A percentile compares a stretch with the other conserved stretches of the same genome.
Evolutionary conservation across 2,797 vertebrate genomes (phyloP).

Genomic region (Sphenopsis melanotis): DNA sequence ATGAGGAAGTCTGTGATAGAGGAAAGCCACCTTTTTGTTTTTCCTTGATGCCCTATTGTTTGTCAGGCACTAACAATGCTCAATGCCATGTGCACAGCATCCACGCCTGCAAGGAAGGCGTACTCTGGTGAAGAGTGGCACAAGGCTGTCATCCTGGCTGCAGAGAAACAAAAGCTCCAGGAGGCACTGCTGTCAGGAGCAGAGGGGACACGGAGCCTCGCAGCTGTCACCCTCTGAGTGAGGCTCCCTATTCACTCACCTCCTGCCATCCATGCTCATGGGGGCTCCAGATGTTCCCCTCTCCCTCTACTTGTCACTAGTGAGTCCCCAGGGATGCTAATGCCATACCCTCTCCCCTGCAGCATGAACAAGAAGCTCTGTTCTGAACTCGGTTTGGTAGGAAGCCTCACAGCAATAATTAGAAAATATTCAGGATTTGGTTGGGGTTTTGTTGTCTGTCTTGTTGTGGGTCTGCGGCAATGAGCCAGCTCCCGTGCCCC

Average conservation of each 20-base stretch:
- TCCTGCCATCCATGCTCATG: not conserved
- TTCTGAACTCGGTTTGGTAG: not conserved
- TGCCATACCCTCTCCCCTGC: not conserved
- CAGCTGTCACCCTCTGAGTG: not conserved
- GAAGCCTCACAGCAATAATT: not conserved
- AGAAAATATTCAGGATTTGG: not conserved
- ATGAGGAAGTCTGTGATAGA: not conserved
- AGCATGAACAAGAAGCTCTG: not conserved
- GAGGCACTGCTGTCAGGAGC: not conserved
- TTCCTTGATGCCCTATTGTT: not conserved
- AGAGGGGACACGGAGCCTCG: not conserved
- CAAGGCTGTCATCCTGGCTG: not conserved
- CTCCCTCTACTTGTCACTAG: not conserved
- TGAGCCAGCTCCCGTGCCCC: not conserved
- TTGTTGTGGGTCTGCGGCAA: not conserved
- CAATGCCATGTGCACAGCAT: not conserved
- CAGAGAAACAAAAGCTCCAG: constrained; percentile 13
- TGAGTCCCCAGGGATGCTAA: not conserved
- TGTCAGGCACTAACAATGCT: not conserved
- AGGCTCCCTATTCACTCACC: not conserved
- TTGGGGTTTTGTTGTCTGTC: not conserved
- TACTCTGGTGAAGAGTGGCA: not conserved
- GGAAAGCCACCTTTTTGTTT: not conserved
- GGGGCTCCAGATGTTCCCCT: not conserved
- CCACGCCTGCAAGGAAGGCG: not conserved